Evolutionary conservation across 2,888 invertebrate species (phyloP), one percentile per base, ranked within the genome.

Genomic region (Drosophila ezoana): DNA sequence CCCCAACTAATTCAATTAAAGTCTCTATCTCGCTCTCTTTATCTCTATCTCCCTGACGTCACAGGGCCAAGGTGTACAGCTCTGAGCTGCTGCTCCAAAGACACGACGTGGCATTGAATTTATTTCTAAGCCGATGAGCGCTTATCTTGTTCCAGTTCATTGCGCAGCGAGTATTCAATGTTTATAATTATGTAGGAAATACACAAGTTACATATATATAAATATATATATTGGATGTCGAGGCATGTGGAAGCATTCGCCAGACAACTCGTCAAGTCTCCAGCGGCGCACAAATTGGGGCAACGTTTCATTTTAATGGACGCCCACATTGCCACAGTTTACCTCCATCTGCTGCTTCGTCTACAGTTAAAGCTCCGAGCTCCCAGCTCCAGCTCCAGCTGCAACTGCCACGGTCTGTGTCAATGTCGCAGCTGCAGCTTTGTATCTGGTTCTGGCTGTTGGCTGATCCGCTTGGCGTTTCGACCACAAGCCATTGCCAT

Each of bases 131-230:
- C 72, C 61, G 72, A 38, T 48, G 52, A 51, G 52, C 61, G 72
- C 81, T 81, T 81, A 84, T 81, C 81, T 79, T 75, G 44, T 84
- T 79, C 67, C 84, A 70, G 72, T 79, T 79, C 73, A 81, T 68
- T 84, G 76, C 67, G 62, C 76, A 73, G 56, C 45, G 41, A 58
- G 63, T 51, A 73, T 51, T 68, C 60, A 64, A 68, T 72, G 75
- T 72, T 61, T 75, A 75, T 78, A 83, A 80, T 80, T 78, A 75
- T 63, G 62, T 32, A 44, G 37, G n/a, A 44, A 57, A 44, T 57
- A 32, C 32, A 35, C n/a, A 20, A 5, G 6, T 28, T 28, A 28
- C 28, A 28, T 8, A 28, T 53, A 40, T 61, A 51, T 48, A 20
- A 9, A 43, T 13, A 11, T 20, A 20, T 40, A 28, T 14, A 56